phyloP scores from a whole-genome alignment of 2,888 invertebrate species.

The Nephrotoma appendiculata region DNA sequence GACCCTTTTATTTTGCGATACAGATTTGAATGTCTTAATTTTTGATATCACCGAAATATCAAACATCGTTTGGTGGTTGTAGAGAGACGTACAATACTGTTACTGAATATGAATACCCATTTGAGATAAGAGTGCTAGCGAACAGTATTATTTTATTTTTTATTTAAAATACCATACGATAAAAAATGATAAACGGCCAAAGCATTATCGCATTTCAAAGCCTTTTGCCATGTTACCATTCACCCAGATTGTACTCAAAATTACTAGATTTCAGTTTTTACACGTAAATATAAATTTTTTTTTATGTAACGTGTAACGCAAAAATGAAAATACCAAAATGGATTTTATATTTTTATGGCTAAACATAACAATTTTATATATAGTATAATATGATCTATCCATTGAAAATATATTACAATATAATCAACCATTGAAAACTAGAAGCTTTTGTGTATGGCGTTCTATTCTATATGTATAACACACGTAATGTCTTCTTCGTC shows the following conservation, averaged over 20 bases:
- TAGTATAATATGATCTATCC: not conserved
- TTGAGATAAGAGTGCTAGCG: not conserved
- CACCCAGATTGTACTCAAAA: not conserved
- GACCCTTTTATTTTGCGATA: not conserved
- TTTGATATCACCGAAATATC: not conserved
- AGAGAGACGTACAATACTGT: not conserved
- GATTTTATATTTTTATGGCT: not conserved
- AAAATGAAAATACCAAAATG: not conserved
- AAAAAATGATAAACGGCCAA: not conserved
- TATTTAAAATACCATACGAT: not conserved
- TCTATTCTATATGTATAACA: not conserved
- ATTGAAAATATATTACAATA: not conserved
- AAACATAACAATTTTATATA: not conserved
- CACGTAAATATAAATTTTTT: not conserved
- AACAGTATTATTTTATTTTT: not conserved
- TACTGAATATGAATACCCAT: not conserved
- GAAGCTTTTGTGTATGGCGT: not conserved
- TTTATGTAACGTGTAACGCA: not conserved
- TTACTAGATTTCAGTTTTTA: not conserved
- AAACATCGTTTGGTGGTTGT: not conserved
- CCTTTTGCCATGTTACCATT: not conserved
- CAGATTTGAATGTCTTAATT: not conserved
- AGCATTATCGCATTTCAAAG: not conserved
- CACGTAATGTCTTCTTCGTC: not conserved
- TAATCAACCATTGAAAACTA: not conserved